These are phyloP conservation scores for Temnothorax rugatulus DNA, from an alignment of 2,888 invertebrate genomes.

Conservation along the genomic window DNA sequence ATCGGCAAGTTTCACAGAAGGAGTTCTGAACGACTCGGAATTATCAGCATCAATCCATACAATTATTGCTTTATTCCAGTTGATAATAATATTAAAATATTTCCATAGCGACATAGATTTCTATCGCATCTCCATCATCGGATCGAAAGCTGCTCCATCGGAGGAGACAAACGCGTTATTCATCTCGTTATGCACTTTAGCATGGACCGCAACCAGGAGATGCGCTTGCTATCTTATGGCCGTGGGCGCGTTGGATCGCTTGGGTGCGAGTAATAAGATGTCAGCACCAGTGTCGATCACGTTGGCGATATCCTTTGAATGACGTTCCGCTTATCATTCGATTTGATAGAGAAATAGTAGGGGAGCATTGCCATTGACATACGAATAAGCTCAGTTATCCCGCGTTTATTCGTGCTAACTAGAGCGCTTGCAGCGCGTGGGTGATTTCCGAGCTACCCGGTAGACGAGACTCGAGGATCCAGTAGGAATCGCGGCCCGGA, in stretches of 20 bases:
- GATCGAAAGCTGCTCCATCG: background rate
- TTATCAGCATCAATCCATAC: background rate
- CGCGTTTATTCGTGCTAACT: constrained; percentile 83
- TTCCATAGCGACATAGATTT: background rate
- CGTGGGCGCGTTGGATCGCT: background rate
- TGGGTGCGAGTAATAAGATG: constrained; percentile 71
- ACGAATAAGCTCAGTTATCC: constrained; percentile 82
- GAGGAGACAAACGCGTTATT: background rate
- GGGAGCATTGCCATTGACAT: constrained; percentile 80
- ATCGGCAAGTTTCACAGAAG: background rate
- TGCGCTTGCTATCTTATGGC: constrained; percentile 53
- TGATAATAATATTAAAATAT: constrained; percentile 15
- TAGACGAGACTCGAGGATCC: constrained; percentile 70
- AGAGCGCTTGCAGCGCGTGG: constrained; percentile 74
- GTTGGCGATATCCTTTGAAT: constrained; percentile 76
- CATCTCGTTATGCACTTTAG: constrained; percentile 42
- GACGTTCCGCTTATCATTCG: constrained; percentile 81
- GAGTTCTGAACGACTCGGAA: background rate
- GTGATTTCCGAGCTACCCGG: constrained; percentile 64
- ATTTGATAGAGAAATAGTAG: constrained; percentile 80
- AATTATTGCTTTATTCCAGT: background rate
- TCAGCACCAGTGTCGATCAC: constrained; percentile 77
- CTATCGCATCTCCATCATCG: background rate
- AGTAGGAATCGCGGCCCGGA: constrained; percentile 75
- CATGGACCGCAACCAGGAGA: constrained; percentile 57